phyloP scores from a whole-genome alignment of 2,888 invertebrate species.

The Drosophila peninsularis region DNA sequence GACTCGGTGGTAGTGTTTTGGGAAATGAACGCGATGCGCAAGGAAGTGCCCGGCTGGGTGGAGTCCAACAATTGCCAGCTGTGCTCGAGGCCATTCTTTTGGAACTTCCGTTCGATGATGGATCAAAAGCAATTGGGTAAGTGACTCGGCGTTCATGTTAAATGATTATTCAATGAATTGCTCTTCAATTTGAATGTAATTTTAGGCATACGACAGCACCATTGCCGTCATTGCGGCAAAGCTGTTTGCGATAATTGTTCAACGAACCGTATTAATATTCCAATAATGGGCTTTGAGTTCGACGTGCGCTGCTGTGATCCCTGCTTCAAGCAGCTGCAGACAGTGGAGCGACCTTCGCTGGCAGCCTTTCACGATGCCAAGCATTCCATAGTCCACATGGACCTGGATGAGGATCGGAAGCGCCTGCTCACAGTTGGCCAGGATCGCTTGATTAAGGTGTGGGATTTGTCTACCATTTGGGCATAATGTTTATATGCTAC shows the following conservation, averaged over 20 bases:
- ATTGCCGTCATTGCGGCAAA: constrained; percentile 96
- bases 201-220: constrained; percentile 91
- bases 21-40: constrained; percentile 95
- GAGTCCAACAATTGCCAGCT: constrained; percentile 97
- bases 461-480: constrained; percentile 91
- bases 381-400: constrained; percentile 94
- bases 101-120: constrained; percentile 99
- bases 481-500: constrained; percentile 47
- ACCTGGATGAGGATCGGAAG: constrained; percentile 94
- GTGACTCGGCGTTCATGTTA: not conserved
- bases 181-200: not conserved
- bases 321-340: constrained; percentile 93
- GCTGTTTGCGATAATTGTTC: constrained; percentile 98
- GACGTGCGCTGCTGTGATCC: constrained; percentile 97
- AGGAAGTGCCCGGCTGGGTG: constrained; percentile 97
- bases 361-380: constrained; percentile 98
- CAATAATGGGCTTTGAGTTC: constrained; percentile 99
- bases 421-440: constrained; percentile 96
- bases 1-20: constrained; percentile 96
- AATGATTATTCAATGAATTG: not conserved
- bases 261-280: constrained; percentile 93
- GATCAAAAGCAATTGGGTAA: constrained; percentile 94
- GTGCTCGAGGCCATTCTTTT: constrained; percentile 98
- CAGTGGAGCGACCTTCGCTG: constrained; percentile 95
- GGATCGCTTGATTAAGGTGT: constrained; percentile 97